Base-by-base conservation (phyloP, 2,797 vertebrate species). In the Trachops cirrhosus region DNA sequence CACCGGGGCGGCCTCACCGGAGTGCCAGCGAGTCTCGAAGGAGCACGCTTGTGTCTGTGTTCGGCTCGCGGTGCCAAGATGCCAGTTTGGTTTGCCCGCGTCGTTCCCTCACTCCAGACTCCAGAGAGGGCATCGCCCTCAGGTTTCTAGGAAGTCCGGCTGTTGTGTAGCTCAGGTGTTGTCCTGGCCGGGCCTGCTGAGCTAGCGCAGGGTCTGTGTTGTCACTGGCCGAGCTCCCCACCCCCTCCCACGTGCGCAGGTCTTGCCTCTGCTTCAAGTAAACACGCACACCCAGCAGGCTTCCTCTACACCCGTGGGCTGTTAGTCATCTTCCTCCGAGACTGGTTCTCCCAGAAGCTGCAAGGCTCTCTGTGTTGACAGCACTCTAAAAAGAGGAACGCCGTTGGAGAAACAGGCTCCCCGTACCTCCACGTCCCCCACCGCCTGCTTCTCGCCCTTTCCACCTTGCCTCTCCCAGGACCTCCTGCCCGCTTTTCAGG, bases 401-500 rank as follows among this genome's bases (percentile, higher is more conserved):
- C 2, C 1, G 24, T 4, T 10, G 46, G 11, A 90, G 46, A 54
- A 16, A 9, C 15, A 15, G 52, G 52, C 80, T 52, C 21, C 2
- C 2, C 9, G 0, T 16, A 1, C 21, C 62, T 39, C 11, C 4
- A 0, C 1, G 18, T 50, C 6, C 0, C 9, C 5, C 1, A 0
- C 0, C 2, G 32, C 1, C 5, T 0, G 10, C 1, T 5, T 0
- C 2, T 26, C 0, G 0, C 57, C 84, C 52, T 75, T 29, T 41
- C 34, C 24, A 41, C 57, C 46, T 41, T 9, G 32, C 24, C 21
- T 44, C 59, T 78, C 48, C 3, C 3, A 62, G 22, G 79, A 34
- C 70, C 46, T 84, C 29, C 18, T n/a, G 32, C 41, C 62, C 19
- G 3, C 46, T 70, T 86, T 32, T 74, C 41, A 62, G 82, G 52